Percentiles rank a stretch among this genome's conserved stretches.
phyloP scores from a whole-genome alignment of 1,140 invertebrate genomes.

The Sinella curviseta region DNA sequence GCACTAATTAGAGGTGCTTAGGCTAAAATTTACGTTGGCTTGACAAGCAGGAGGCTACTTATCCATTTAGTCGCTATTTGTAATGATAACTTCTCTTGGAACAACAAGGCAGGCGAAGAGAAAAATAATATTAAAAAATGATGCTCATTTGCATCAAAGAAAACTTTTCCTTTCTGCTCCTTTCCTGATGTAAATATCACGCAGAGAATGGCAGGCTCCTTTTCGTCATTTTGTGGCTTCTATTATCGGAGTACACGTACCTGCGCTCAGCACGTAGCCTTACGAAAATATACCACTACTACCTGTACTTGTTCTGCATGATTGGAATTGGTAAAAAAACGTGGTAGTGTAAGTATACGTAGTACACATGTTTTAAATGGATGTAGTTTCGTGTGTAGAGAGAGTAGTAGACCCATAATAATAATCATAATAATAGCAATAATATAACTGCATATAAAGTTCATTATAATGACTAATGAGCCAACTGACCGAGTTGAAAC shows the following conservation, averaged over 20 bases:
- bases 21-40: not conserved
- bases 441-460: conserved; percentile 29
- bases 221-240: not conserved
- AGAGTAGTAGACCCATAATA: not conserved
- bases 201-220: not conserved
- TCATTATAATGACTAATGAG: conserved; percentile 43
- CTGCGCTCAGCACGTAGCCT: not conserved
- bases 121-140: not conserved
- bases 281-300: not conserved
- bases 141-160: conserved; percentile 18
- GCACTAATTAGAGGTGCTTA: conserved; percentile 39
- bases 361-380: not conserved
- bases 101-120: not conserved
- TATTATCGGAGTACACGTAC: not conserved
- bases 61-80: conserved; percentile 9
- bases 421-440: not conserved
- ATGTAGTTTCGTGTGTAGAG: not conserved
- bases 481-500: conserved; percentile 17
- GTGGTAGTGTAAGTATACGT: not conserved
- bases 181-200: conserved; percentile 3
- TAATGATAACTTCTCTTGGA: not conserved
- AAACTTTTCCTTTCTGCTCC: conserved; percentile 10
- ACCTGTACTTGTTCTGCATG: not conserved
- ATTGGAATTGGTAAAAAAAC: not conserved
- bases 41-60: conserved; percentile 20